Base-by-base conservation (phyloP, 2,797 vertebrate genomes). In the Pseudochromis fuscus region DNA sequence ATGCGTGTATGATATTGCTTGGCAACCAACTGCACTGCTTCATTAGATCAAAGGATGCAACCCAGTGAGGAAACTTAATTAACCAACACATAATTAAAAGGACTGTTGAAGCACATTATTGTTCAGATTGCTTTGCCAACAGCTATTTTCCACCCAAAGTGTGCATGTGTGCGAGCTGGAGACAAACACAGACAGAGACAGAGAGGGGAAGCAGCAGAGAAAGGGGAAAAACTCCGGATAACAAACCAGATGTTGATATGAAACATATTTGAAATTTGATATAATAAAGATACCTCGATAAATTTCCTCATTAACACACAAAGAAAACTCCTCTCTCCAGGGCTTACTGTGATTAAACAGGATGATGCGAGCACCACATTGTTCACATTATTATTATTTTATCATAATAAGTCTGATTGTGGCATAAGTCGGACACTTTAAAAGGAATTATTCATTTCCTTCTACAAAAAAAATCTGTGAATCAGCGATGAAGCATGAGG, bases 1-100 rank as follows among this genome's bases (percentile, higher is more conserved):
- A n/a, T n/a, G n/a, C n/a, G n/a, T n/a, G n/a, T n/a, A n/a, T n/a
- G n/a, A n/a, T n/a, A n/a, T n/a, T n/a, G n/a, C 37, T 64, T 56
- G 37, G 38, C 8, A 52, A 77, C 45, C 37, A 72, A 72, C 42
- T 50, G 55, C 7, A 51, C 24, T 21, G 40, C 60, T 77, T 71
- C 42, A 80, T 68, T 72, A 64, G 53, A 64, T 64, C 28, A 40
- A 68, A 81, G 37, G 35, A 77, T 56, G 35, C 35, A 48, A 68
- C 73, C 24, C 48, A 62, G 50, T 31, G 60, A 58, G 55, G 42
- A 87, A 66, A 61, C 71, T 51, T 75, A 77, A 86, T 88, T 77
- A 87, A 83, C 53, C 71, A 67, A 52, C 65, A 77, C 23, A 24
- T 76, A 70, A 84, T 90, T 88, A 88, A 83, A 74, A 77, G 62